These are phyloP conservation scores for Melanchra persicariae DNA, from an alignment of 2,888 invertebrate species.

Conservation along the genomic window DNA sequence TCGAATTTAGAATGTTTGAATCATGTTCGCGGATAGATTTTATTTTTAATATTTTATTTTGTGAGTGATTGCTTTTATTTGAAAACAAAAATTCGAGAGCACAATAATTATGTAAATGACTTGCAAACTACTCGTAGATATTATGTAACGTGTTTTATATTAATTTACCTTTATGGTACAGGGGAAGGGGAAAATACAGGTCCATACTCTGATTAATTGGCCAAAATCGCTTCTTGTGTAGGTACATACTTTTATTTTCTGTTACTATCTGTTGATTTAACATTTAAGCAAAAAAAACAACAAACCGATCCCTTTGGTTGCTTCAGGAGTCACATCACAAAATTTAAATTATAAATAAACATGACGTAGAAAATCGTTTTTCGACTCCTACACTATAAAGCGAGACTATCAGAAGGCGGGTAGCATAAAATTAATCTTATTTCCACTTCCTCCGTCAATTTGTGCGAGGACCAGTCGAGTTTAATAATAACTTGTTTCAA, in stretches of 20 bases:
- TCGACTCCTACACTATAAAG: conserved; percentile 38
- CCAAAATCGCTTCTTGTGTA: no score
- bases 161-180: not conserved
- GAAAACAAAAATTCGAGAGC: not conserved
- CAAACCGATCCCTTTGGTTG: not conserved
- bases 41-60: conserved; percentile 61
- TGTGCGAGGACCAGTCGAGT: conserved; percentile 43
- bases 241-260: no score
- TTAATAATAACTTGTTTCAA: conserved; percentile 57
- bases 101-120: not conserved
- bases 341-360: conserved; percentile 6
- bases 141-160: not conserved
- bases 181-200: not conserved
- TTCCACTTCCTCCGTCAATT: conserved; percentile 65
- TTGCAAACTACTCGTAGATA: no score
- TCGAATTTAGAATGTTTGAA: conserved; percentile 86
- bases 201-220: not conserved
- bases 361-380: conserved; percentile 35
- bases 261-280: not conserved
- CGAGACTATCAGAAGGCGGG: conserved; percentile 61
- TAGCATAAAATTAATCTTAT: conserved; percentile 67
- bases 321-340: not conserved
- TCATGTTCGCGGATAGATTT: conserved; percentile 72
- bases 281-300: no score
- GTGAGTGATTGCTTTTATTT: conserved; percentile 43